phyloP scores from a whole-genome alignment of 2,113 vertebrate genomes.

The Tor tambroides region DNA sequence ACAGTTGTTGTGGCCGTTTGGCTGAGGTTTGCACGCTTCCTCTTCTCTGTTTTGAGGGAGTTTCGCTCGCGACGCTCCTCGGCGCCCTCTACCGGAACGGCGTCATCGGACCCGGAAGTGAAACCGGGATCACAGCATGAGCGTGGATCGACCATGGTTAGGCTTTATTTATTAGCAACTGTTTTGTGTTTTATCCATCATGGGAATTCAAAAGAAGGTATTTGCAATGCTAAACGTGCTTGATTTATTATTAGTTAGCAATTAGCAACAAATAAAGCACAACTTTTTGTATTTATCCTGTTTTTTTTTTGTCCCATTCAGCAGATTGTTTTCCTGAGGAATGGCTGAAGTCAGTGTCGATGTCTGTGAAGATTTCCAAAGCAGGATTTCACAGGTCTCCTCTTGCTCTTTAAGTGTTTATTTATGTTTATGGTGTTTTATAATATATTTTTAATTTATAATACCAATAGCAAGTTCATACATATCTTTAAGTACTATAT shows the following conservation, averaged over 20 bases:
- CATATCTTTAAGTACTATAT: too few species aligned
- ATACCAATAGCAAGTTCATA: too few species aligned
- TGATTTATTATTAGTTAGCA: not conserved
- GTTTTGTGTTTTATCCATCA: not conserved
- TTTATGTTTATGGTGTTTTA: not conserved
- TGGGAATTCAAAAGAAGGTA: constrained; percentile 51
- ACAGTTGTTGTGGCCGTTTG: not conserved
- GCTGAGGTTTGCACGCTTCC: not conserved
- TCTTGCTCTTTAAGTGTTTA: too few species aligned
- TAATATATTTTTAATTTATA: too few species aligned
- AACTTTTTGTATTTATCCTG: not conserved
- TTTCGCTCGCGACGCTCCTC: not conserved
- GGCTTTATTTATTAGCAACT: not conserved
- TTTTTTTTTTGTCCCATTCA: constrained; percentile 54
- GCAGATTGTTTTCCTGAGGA: constrained; percentile 49
- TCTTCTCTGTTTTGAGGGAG: not conserved
- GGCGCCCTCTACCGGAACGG: not conserved
- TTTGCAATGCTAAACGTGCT: too few species aligned
- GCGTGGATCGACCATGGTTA: not conserved
- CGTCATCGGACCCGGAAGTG: constrained; percentile 3
- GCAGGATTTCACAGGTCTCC: constrained; percentile 78
- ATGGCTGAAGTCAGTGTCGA: constrained; percentile 60
- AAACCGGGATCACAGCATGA: not conserved
- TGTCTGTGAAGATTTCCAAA: constrained; percentile 70
- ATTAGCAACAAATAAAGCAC: not conserved